These are phyloP conservation scores for Hipparchia semele DNA, from an alignment of 2,888 invertebrate genomes.

Conservation along the genomic window DNA sequence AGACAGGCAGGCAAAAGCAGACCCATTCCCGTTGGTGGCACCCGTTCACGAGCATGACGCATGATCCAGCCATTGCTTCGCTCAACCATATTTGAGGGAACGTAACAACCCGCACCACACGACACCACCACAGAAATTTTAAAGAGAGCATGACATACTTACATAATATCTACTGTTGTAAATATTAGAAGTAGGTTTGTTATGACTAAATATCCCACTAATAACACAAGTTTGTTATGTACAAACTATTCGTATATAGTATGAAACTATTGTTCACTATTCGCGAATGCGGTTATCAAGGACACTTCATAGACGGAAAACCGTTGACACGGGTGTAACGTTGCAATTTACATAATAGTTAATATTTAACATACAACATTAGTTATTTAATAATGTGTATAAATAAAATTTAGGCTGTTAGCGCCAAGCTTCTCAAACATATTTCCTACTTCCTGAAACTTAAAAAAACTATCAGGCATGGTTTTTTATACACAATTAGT, in stretches of 20 bases:
- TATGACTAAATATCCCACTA: too few species aligned
- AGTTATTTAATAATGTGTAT: conserved; percentile 2
- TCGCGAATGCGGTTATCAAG: not conserved
- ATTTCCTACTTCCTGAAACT: conserved; percentile 7
- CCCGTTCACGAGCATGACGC: too few species aligned
- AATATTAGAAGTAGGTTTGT: too few species aligned
- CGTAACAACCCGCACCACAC: too few species aligned
- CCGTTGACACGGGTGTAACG: not conserved
- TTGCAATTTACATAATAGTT: not conserved
- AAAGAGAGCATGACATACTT: too few species aligned
- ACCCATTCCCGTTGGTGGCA: too few species aligned
- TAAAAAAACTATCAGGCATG: not conserved
- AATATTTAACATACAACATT: conserved; percentile 8
- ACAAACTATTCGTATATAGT: not conserved
- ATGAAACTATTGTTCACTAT: not conserved
- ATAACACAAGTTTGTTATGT: too few species aligned
- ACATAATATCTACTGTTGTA: too few species aligned
- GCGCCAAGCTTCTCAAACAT: not conserved
- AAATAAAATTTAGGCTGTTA: conserved; percentile 1
- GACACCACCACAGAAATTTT: too few species aligned
- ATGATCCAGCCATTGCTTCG: too few species aligned
- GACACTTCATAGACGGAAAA: not conserved
- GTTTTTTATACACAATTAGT: conserved; percentile 4
- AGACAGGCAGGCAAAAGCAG: too few species aligned
- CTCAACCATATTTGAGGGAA: too few species aligned